Evolutionary conservation across 1,140 invertebrate species (phyloP), one percentile per base, ranked within the genome.

Genomic region (Caenorhabditis briggsae): DNA sequence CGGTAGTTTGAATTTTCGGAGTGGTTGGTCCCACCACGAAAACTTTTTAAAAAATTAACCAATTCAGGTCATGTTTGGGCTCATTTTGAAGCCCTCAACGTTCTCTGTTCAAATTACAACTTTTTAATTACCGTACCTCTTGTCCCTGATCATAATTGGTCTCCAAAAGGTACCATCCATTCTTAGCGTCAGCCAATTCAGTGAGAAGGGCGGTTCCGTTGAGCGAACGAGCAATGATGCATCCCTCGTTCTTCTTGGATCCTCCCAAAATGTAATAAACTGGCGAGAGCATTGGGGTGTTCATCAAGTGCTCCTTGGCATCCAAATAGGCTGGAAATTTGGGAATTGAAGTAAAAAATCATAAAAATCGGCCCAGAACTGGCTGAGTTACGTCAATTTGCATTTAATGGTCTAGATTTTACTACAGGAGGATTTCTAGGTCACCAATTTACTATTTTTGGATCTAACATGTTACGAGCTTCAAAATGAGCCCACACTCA

Each of bases 81-180:
- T 53, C 50, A 53, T 53, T 53, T 53, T 53, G 50, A 53, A 53
- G 50, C 50, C 6, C 50, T 53, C 16, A 16, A 55, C 25, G 46
- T 3, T 5, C 0, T 48, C 25, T 18, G 2, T n/a, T 88, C 14
- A 25, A 55, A 90, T 86, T 2, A 56, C 12, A 9, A 48, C 50
- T 2, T 2, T 2, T 16, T 5, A 53, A 53, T 3, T 25, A 12
- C 7, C 56, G 25, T 64, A 88, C 88, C 43, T 65, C 83, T 25
- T 53, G 55, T 48, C 82, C 74, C 25, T 82, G 94, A 90, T 95
- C 94, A 88, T 95, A 95, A 89, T 95, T 95, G 0, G 94, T 95
- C 90, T 95, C 93, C 46, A 95, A 92, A 3, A 95, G 90, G 90
- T 93, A 95, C 94, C 94, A 95, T 5, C 88, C 88, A 48, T 88